A percentile compares a stretch with the other conserved stretches of the same genome.
Conservation (phyloP, 2,888 invertebrate genomes). For the Gasteruption jaculator region DNA sequence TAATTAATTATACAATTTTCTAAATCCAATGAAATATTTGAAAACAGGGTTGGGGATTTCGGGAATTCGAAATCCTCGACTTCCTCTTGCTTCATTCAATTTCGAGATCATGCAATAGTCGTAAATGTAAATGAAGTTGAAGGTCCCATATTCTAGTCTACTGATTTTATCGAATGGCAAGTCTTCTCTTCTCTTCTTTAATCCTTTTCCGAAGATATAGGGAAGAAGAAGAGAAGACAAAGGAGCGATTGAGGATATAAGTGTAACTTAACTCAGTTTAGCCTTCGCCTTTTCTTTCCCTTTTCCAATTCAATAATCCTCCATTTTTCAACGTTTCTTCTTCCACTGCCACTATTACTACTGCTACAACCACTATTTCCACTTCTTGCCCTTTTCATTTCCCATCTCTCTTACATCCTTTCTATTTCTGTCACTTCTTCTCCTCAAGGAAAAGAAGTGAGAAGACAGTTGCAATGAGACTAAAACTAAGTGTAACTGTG, state of each 20-base stretch:
- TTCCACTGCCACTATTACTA: neutral
- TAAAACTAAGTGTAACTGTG: slow-evolving; percentile 43
- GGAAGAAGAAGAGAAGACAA: no score
- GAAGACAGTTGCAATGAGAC: slow-evolving; percentile 30
- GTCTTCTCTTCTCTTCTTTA: neutral
- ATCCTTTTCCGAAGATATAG: slow-evolving; percentile 1
- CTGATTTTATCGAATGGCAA: slow-evolving; percentile 1
- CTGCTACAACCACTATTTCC: neutral
- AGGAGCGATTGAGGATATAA: no score
- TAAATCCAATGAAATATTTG: no score
- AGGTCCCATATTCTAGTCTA: neutral
- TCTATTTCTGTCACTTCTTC: neutral
- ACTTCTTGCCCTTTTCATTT: neutral
- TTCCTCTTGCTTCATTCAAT: no score
- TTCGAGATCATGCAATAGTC: neutral
- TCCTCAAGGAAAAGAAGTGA: slow-evolving; percentile 10
- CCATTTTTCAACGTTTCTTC: no score
- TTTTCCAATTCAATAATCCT: no score
- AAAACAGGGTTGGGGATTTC: no score
- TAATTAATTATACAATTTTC: no score
- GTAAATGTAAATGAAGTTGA: slow-evolving; percentile 4
- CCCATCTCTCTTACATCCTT: neutral
- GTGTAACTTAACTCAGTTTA: no score
- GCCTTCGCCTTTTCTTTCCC: no score
- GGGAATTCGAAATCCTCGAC: no score